Evolutionary conservation across 2,797 vertebrate genomes (phyloP).

Genomic region (Ctenochaetus hawaiiensis): DNA sequence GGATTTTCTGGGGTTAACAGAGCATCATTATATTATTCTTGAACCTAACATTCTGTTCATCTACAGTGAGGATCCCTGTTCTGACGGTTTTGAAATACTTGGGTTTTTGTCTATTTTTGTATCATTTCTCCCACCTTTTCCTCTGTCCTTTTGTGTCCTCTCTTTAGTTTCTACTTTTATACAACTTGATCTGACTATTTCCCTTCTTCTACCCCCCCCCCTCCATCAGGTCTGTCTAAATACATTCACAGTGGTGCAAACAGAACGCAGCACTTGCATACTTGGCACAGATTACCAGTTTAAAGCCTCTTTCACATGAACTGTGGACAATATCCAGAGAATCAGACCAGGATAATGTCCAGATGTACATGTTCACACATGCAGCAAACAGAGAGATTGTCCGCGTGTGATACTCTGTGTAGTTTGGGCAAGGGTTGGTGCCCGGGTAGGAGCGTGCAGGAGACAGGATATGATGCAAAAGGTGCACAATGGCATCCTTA

Average conservation of each 20-base stretch:
- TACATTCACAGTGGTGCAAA: neutral
- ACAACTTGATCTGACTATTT: neutral
- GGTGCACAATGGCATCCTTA: no score
- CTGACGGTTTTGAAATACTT: neutral
- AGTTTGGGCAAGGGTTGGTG: no score
- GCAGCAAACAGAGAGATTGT: no score
- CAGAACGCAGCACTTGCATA: neutral
- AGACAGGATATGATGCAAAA: no score
- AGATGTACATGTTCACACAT: no score
- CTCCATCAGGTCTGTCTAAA: neutral
- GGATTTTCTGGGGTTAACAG: conserved; percentile 16
- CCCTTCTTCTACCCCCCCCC: no score
- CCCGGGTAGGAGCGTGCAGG: no score
- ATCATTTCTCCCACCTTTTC: neutral
- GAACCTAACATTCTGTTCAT: neutral
- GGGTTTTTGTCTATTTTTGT: neutral
- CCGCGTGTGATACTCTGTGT: no score
- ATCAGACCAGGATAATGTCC: no score
- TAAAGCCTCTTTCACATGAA: neutral
- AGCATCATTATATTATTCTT: conserved; percentile 19
- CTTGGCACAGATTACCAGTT: neutral
- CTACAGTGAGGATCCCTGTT: neutral
- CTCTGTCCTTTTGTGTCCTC: neutral
- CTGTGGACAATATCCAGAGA: no score
- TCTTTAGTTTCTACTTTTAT: neutral